A percentile compares a stretch with the other conserved stretches of the same genome.
Evolutionary conservation across 2,113 vertebrate species (phyloP).

Genomic region (Oreochromis spilurus): DNA sequence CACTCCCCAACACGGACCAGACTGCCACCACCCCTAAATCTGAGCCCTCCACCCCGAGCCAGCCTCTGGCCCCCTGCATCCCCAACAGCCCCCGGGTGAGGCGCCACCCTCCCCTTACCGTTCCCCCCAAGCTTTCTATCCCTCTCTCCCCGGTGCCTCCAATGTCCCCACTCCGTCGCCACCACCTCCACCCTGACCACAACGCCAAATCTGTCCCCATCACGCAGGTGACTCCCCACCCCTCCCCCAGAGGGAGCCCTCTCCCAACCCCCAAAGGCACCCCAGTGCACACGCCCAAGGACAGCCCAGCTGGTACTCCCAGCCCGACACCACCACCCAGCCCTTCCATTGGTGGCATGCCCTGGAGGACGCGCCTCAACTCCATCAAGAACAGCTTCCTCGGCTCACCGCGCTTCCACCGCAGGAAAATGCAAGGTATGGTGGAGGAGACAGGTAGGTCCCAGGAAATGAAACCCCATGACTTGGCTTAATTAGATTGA

Average conservation of each 20-base stretch:
- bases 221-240: slow-evolving; percentile 98
- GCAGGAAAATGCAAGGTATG: slow-evolving; percentile 93
- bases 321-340: slow-evolving; percentile 96
- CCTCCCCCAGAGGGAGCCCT: slow-evolving; percentile 94
- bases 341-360: slow-evolving; percentile 95
- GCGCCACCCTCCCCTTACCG: slow-evolving; percentile 74
- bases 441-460: rapidly evolving
- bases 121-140: slow-evolving; percentile 78
- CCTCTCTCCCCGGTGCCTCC: slow-evolving; percentile 75
- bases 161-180: slow-evolving; percentile 80
- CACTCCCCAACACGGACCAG: slow-evolving; percentile 77
- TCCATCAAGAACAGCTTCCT: slow-evolving; percentile 99
- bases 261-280: slow-evolving; percentile 98
- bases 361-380: slow-evolving; percentile 96
- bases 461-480: neutral
- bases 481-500: neutral
- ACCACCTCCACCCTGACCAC: slow-evolving; percentile 79
- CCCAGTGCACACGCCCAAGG: slow-evolving; percentile 96
- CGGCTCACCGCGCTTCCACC: slow-evolving; percentile 96
- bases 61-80: slow-evolving; percentile 63
- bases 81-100: slow-evolving; percentile 69
- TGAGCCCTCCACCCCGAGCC: slow-evolving; percentile 71
- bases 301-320: slow-evolving; percentile 94
- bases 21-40: slow-evolving; percentile 66
- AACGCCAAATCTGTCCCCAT: slow-evolving; percentile 95